These are phyloP conservation scores for Magallana angulata DNA, from an alignment of 1,140 invertebrate genomes.

Conservation along the genomic window DNA sequence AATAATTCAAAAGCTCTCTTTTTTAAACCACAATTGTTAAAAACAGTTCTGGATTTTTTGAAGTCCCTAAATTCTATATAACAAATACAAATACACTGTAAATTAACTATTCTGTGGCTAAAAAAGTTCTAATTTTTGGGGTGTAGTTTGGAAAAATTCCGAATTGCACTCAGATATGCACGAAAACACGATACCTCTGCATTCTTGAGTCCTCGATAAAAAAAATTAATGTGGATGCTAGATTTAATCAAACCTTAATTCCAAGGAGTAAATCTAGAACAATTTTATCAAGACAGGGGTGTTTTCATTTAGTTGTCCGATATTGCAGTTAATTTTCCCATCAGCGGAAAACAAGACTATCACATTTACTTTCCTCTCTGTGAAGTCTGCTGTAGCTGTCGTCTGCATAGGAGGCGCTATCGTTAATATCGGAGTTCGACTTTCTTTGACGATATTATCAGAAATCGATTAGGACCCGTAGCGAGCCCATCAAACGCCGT, in stretches of 20 bases:
- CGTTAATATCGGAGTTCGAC: constrained; percentile 4
- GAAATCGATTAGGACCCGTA: neutral
- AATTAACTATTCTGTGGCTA: too few relatives aligned
- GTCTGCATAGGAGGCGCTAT: neutral
- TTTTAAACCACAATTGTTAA: too few relatives aligned
- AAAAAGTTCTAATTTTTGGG: too few relatives aligned
- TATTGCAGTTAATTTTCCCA: neutral
- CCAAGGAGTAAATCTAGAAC: too few relatives aligned
- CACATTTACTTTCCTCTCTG: neutral
- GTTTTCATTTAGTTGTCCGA: constrained; percentile 2
- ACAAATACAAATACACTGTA: too few relatives aligned
- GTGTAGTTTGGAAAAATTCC: too few relatives aligned
- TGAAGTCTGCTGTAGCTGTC: neutral
- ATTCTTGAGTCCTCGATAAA: neutral
- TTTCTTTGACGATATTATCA: constrained; percentile 25
- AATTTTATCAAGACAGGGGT: neutral
- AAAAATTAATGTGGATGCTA: neutral
- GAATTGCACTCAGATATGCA: neutral
- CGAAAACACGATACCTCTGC: neutral
- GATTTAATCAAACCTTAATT: too few relatives aligned
- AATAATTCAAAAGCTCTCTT: too few relatives aligned
- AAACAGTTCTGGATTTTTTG: too few relatives aligned
- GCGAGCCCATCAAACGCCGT: neutral
- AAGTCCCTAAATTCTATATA: too few relatives aligned
- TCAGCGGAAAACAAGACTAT: neutral